Percentiles rank a stretch among this genome's conserved stretches.
These are phyloP conservation scores for Ptychodera flava DNA, from an alignment of 35 echinoderm and acorn worm species.

Conservation along the genomic window DNA sequence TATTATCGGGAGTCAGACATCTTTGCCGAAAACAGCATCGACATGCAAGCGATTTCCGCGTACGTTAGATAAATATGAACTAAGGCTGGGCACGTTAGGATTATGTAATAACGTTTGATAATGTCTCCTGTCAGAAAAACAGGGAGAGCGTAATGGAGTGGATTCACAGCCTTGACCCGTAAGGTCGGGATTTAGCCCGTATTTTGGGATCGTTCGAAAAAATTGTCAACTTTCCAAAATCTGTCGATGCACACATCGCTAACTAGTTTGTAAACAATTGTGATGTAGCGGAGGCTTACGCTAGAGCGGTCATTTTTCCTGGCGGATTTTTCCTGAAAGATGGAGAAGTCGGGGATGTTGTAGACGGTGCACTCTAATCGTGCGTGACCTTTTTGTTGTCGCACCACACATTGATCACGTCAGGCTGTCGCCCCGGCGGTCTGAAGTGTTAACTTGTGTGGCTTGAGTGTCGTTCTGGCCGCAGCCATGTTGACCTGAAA, in stretches of 20 bases:
- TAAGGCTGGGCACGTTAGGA: neutral
- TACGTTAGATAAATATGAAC: neutral
- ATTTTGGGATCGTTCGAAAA: neutral
- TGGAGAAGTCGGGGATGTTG: too few species aligned
- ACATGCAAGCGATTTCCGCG: neutral
- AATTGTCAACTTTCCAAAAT: neutral
- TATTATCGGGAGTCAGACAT: neutral
- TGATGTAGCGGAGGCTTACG: too few species aligned
- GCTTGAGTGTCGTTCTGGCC: neutral
- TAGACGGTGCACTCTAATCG: too few species aligned
- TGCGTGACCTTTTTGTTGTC: too few species aligned
- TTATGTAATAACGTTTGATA: neutral
- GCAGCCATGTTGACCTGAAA: neutral
- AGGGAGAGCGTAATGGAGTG: neutral
- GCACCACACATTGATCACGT: too few species aligned
- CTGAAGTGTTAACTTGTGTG: too few species aligned
- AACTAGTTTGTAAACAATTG: too few species aligned
- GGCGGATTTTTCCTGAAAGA: too few species aligned
- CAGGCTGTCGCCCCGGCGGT: too few species aligned
- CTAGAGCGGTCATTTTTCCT: too few species aligned
- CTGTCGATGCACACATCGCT: neutral
- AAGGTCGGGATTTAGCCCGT: neutral
- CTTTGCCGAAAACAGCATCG: neutral
- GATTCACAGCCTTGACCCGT: neutral
- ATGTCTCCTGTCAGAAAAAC: neutral